Evolutionary conservation across 1,140 invertebrate genomes (phyloP), one percentile per base, ranked within the genome.

Genomic region (Teleopsis dalmanni): DNA sequence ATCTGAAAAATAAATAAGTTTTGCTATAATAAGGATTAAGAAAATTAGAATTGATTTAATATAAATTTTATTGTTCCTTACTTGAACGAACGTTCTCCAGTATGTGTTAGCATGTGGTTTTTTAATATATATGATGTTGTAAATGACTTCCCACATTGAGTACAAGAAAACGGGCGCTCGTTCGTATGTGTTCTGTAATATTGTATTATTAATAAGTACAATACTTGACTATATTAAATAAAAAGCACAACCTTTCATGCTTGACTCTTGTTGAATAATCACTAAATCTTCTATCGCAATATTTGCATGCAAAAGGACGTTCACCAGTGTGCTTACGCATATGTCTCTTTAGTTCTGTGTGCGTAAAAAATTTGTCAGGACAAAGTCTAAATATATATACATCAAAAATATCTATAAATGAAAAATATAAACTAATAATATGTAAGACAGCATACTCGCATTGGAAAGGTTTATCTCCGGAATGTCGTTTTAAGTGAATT

Each of bases 321-420:
- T 52, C 51, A 14, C 51, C 51, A 10, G 51, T 52, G 16, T 52
- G 51, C 16, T 35, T 43, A 3, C 51, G 41, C 47, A 52, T 48
- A 34, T 52, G 51, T 0, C 65, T 53, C n/a, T 67, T 67, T 0
- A 67, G 54, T 26, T 67, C 64, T 2, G 60, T 59, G 10, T 59
- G 50, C 11, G 64, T 65, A 0, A 61, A 52, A 22, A 67, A 67
- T 6, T 65, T 55, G 11, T 60, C 55, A 0, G 64, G 54, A 22
- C 65, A 67, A 14, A 67, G 53, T 48, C 64, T 67, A 19, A 1
- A 22, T 40, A 25, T 40, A 35, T 34, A n/a, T 35, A 7, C 21
- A 46, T 19, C n/a, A 19, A n/a, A 27, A 4, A n/a, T 40, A 29
- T 13, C 31, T 16, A 29, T n/a, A 33, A 35, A n/a, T 36, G 26